These are phyloP conservation scores for Daptonema setosum DNA, from an alignment of 2,888 invertebrate species.

Conservation along the genomic window DNA sequence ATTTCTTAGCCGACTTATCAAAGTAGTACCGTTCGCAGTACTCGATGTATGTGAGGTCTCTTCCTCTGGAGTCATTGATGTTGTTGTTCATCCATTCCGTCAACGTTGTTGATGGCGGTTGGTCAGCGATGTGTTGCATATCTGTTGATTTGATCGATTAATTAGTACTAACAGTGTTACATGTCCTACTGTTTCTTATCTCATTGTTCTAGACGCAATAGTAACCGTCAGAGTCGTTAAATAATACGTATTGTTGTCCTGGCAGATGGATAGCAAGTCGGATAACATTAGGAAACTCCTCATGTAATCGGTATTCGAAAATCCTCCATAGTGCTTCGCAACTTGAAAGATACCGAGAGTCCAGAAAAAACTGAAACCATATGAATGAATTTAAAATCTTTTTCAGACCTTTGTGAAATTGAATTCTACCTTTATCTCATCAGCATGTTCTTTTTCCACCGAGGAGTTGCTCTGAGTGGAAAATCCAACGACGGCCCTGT, in stretches of 20 bases:
- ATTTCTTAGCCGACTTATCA: background rate
- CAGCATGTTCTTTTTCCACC: background rate
- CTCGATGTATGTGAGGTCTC: background rate
- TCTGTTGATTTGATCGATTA: no score
- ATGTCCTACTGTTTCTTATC: no score
- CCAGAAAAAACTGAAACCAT: background rate
- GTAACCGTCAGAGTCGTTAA: no score
- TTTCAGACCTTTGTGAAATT: no score
- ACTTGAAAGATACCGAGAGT: background rate
- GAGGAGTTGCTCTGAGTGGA: background rate
- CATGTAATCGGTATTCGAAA: background rate
- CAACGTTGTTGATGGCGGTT: background rate
- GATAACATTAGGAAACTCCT: background rate
- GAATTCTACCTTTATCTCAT: background rate
- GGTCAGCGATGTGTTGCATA: no score
- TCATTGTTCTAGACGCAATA: no score
- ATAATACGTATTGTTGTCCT: no score
- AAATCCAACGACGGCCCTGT: conserved; percentile 9
- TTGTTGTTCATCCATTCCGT: background rate
- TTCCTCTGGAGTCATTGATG: background rate
- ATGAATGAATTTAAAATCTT: no score
- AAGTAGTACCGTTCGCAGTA: no score
- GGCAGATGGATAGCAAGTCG: no score
- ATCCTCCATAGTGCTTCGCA: background rate
- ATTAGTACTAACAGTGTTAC: no score